Evolutionary conservation across 2,888 invertebrate species (phyloP), one percentile per base, ranked within the genome.

Genomic region (Melieria crassipennis): DNA sequence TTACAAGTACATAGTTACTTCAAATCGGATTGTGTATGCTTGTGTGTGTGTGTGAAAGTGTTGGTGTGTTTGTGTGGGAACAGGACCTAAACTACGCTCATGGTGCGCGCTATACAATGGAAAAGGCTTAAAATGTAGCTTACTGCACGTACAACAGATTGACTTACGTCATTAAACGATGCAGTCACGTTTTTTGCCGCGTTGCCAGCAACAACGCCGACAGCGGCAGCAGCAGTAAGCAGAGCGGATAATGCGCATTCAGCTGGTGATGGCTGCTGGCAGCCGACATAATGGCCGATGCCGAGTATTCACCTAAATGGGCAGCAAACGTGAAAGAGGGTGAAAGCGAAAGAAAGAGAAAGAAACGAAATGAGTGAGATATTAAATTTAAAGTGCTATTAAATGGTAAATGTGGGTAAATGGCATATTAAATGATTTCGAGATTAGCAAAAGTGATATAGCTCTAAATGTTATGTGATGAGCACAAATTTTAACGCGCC

Each of bases 221-320:
- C 67, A 79, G 76, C 69, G 78, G 72, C 75, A 81, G 69, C 70
- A 80, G 75, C 74, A 80, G 68, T 74, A 80, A 75, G 71, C 71
- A 76, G 71, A 77, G 77, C 75, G 78, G 78, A 79, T 78, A 78
- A 76, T 78, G 78, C 77, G 78, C 65, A 65, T 73, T 73, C n/a
- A 71, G 67, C 64, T 63, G 67, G 60, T 72, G 66, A 30, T 30
- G 30, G 43, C 71, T 74, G 70, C 63, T 69, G 42, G 83, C 82
- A 65, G 80, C 79, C 62, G 86, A 87, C 83, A 85, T 87, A 75
- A 87, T 87, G 72, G 86, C 86, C 76, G 87, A 87, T 76, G 87
- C 86, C 61, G 86, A 87, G 78, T 87, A 87, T 78, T 87, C 86
- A 77, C 86, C 86, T 86, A 77, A 73, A 80, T 78, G n/a, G 6